phyloP scores from a whole-genome alignment of 1,140 invertebrate genomes.

The Diorhabda carinulata region DNA sequence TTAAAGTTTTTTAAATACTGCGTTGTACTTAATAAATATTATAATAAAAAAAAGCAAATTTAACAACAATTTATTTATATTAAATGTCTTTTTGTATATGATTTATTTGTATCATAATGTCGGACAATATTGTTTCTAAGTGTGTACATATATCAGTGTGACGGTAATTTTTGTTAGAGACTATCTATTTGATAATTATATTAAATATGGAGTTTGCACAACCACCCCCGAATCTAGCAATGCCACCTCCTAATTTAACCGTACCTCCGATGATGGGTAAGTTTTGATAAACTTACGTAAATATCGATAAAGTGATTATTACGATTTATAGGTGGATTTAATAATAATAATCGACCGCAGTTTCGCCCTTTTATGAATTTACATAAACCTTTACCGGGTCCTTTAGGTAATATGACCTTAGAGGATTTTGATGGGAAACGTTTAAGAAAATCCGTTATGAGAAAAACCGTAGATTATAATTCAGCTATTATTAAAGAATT shows the following conservation, averaged over 20 bases:
- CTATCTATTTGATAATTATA: too few relatives aligned
- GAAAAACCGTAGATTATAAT: slow-evolving; percentile 98
- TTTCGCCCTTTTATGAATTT: slow-evolving; percentile 56
- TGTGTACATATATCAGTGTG: too few relatives aligned
- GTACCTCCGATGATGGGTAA: slow-evolving; percentile 22
- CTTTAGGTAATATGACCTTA: slow-evolving; percentile 61
- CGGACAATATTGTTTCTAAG: too few relatives aligned
- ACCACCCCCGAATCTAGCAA: slow-evolving; percentile 38
- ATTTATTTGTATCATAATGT: too few relatives aligned
- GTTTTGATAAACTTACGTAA: background rate
- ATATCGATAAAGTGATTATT: background rate
- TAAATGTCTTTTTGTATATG: too few relatives aligned
- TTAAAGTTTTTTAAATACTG: too few relatives aligned
- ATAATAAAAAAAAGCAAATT: too few relatives aligned
- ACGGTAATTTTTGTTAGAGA: too few relatives aligned
- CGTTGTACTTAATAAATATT: too few relatives aligned
- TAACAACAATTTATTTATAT: too few relatives aligned
- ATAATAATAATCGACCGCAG: slow-evolving; percentile 29
- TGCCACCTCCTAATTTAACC: slow-evolving; percentile 33
- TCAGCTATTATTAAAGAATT: slow-evolving; percentile 89
- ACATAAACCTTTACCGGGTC: slow-evolving; percentile 54
- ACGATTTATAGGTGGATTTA: too few relatives aligned
- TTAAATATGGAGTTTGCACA: slow-evolving; percentile 44
- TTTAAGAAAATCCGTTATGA: slow-evolving; percentile 90
- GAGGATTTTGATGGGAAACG: slow-evolving; percentile 95